Evolutionary conservation across 1,140 invertebrate species (phyloP).

Genomic region (Globodera rostochiensis): DNA sequence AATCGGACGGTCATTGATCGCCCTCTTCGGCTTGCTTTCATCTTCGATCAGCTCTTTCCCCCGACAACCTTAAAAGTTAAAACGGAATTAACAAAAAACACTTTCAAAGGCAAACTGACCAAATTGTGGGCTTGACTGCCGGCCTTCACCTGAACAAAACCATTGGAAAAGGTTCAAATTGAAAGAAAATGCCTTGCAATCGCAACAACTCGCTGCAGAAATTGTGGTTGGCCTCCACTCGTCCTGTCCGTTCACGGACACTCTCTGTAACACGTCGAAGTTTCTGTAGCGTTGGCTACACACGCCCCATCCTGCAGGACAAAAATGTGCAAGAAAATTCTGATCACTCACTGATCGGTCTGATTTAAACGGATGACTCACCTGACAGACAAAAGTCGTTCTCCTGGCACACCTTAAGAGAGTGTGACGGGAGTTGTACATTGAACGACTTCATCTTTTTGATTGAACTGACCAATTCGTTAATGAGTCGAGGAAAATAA

Average conservation of each 20-base stretch:
- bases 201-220: conserved; percentile 47
- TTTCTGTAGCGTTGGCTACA: conserved; percentile 49
- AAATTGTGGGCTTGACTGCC: conserved; percentile 45
- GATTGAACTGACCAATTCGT: conserved; percentile 30
- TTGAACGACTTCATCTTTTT: background rate
- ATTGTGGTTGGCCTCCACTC: conserved; percentile 51
- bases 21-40: background rate
- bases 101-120: conserved; percentile 14
- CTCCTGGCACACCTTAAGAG: conserved; percentile 40
- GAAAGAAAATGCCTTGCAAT: conserved; percentile 37
- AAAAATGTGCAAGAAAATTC: background rate
- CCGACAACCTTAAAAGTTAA: conserved; percentile 5
- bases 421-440: background rate
- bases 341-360: background rate
- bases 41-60: conserved; percentile 19
- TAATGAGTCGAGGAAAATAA: conserved; percentile 48
- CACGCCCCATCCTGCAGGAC: conserved; percentile 32
- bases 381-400: conserved; percentile 50
- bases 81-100: background rate
- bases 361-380: conserved; percentile 9
- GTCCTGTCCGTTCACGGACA: conserved; percentile 28
- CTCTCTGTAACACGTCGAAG: conserved; percentile 44
- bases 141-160: conserved; percentile 38
- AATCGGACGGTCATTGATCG: background rate
- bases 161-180: background rate